Evolutionary conservation across 1,140 invertebrate species (phyloP).

Genomic region (Drosophila lacertosa): DNA sequence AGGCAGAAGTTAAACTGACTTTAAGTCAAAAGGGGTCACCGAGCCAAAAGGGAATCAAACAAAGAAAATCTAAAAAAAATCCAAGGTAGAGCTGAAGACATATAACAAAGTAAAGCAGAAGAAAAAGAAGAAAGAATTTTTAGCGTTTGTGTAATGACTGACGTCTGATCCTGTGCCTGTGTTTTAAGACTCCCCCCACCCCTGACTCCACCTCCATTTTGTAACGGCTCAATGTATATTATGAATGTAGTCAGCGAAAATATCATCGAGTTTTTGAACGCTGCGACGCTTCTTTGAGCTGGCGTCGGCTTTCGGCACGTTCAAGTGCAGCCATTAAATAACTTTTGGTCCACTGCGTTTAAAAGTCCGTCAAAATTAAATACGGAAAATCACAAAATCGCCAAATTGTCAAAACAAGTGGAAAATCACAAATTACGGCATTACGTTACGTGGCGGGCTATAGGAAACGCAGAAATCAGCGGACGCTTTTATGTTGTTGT

Average conservation of each 20-base stretch:
- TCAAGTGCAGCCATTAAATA: constrained; percentile 79
- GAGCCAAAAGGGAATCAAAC: constrained; percentile 29
- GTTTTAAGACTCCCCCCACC: background rate
- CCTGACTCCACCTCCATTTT: too few relatives aligned
- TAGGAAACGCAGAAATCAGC: constrained; percentile 41
- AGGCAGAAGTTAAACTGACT: constrained; percentile 29
- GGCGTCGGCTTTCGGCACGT: constrained; percentile 57
- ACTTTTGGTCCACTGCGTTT: constrained; percentile 63
- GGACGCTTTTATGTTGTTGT: constrained; percentile 22
- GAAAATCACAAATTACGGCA: constrained; percentile 68
- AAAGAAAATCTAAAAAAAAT: constrained; percentile 36
- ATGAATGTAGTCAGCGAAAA: constrained; percentile 46
- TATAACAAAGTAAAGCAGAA: background rate
- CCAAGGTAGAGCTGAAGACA: constrained; percentile 7
- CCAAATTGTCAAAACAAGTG: constrained; percentile 77
- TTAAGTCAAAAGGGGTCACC: constrained; percentile 24
- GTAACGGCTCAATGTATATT: constrained; percentile 1
- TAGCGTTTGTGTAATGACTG: constrained; percentile 15
- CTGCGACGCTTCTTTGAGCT: constrained; percentile 22
- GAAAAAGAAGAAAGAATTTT: constrained; percentile 9
- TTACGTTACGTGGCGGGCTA: constrained; percentile 52
- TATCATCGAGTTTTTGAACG: background rate
- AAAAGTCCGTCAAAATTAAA: constrained; percentile 70
- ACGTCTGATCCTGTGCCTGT: constrained; percentile 5
- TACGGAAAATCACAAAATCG: constrained; percentile 67